Evolutionary conservation across 2,113 vertebrate genomes (phyloP).

Genomic region (Euleptes europaea): DNA sequence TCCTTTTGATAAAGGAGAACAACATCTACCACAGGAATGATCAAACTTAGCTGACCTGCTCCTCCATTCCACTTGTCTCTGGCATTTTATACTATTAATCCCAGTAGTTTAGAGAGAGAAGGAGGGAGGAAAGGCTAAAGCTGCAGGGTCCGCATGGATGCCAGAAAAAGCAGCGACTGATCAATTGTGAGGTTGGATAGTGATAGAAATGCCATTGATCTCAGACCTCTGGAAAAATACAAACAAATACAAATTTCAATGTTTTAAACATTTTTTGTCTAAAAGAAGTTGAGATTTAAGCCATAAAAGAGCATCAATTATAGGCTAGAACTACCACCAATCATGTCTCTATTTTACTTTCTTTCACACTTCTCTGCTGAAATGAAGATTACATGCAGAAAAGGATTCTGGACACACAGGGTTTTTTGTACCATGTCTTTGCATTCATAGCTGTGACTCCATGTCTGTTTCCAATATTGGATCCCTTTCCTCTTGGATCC

Average conservation of each 20-base stretch:
- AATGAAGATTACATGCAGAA: no score
- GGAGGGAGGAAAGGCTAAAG: neutral
- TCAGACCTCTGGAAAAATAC: neutral
- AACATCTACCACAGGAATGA: neutral
- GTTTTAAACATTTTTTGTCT: neutral
- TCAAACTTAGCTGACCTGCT: neutral
- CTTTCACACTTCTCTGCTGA: neutral
- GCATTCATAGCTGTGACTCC: neutral
- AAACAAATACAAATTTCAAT: neutral
- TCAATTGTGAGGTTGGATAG: no score
- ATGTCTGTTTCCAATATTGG: neutral
- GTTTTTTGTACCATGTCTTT: neutral
- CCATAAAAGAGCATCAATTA: neutral
- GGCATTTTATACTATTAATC: no score
- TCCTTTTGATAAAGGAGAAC: neutral
- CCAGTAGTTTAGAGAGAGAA: neutral
- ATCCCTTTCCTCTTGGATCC: neutral
- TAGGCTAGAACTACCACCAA: neutral
- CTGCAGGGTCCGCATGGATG: neutral
- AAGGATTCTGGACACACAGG: neutral
- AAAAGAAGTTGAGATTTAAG: no score
- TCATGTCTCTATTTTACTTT: neutral
- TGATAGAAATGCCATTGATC: no score
- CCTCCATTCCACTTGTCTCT: no score
- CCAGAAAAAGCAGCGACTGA: neutral